Percentiles rank a stretch among this genome's conserved stretches.
phyloP scores from a whole-genome alignment of 2,888 invertebrate species.

The Amiota communis region DNA sequence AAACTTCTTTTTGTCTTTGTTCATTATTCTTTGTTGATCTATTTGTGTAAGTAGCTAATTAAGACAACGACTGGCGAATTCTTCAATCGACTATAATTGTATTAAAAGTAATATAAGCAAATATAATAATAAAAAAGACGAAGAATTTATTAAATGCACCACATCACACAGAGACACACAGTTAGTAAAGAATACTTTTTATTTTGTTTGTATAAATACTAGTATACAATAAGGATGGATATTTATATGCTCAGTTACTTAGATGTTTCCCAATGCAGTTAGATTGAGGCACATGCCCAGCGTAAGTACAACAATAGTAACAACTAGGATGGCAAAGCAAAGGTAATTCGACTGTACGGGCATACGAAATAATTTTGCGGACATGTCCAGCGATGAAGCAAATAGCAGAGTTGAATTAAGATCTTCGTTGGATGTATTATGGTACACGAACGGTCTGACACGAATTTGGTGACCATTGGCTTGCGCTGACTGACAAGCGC shows the following conservation, averaged over 20 bases:
- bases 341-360: constrained; percentile 82
- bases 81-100: constrained; percentile 51
- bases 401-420: constrained; percentile 84
- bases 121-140: constrained; percentile 7
- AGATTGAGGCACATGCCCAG: constrained; percentile 79
- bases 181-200: constrained; percentile 28
- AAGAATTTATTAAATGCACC: not conserved
- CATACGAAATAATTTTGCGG: constrained; percentile 82
- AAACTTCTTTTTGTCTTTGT: constrained; percentile 4
- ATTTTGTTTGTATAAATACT: constrained; percentile 35
- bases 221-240: constrained; percentile 3
- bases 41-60: constrained; percentile 57
- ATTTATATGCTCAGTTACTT: constrained; percentile 22
- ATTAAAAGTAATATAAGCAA: constrained; percentile 45
- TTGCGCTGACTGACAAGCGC: constrained; percentile 82
- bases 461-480: constrained; percentile 85
- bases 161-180: not conserved
- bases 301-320: constrained; percentile 78
- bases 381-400: constrained; percentile 82
- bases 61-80: constrained; percentile 9
- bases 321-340: constrained; percentile 78
- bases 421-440: constrained; percentile 83
- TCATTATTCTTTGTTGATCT: constrained; percentile 5
- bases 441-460: constrained; percentile 85
- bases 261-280: constrained; percentile 58